These are phyloP conservation scores for Portevinia maculata DNA, from an alignment of 2,888 invertebrate genomes.

Conservation along the genomic window DNA sequence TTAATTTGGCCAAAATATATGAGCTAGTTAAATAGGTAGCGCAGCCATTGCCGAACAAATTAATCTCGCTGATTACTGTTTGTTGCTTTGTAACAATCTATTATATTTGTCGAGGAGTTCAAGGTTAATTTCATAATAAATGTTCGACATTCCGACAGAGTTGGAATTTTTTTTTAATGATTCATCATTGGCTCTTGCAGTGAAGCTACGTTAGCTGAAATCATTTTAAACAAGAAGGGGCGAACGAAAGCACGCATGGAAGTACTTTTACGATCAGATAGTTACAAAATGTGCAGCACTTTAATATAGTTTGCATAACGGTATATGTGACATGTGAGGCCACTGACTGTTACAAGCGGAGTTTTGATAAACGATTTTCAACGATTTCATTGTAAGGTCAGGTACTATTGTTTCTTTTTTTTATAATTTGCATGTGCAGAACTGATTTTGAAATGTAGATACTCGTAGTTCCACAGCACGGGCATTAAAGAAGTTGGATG, in stretches of 20 bases:
- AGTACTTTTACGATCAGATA: neutral
- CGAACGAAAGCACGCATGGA: neutral
- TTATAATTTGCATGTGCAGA: too few species aligned
- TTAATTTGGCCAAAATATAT: conserved; percentile 57
- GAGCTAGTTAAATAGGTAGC: conserved; percentile 41
- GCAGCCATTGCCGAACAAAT: conserved; percentile 52
- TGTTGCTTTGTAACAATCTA: conserved; percentile 6
- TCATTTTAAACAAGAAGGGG: neutral
- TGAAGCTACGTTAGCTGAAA: neutral
- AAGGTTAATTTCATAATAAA: conserved; percentile 45
- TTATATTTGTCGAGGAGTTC: conserved; percentile 33
- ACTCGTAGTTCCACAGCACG: too few species aligned
- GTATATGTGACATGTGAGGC: neutral
- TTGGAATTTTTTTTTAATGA: conserved; percentile 15
- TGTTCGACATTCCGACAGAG: conserved; percentile 4
- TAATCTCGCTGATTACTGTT: conserved; percentile 49
- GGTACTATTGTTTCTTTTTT: too few species aligned
- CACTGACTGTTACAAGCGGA: neutral
- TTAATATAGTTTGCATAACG: neutral
- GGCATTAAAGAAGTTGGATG: too few species aligned
- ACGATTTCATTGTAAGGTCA: too few species aligned
- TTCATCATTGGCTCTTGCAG: conserved; percentile 1
- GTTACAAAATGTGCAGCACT: neutral
- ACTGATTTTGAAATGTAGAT: too few species aligned
- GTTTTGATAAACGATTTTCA: too few species aligned